Conservation (phyloP, 35 echinoderm and acorn worm species). For the Apostichopus japonicus region DNA sequence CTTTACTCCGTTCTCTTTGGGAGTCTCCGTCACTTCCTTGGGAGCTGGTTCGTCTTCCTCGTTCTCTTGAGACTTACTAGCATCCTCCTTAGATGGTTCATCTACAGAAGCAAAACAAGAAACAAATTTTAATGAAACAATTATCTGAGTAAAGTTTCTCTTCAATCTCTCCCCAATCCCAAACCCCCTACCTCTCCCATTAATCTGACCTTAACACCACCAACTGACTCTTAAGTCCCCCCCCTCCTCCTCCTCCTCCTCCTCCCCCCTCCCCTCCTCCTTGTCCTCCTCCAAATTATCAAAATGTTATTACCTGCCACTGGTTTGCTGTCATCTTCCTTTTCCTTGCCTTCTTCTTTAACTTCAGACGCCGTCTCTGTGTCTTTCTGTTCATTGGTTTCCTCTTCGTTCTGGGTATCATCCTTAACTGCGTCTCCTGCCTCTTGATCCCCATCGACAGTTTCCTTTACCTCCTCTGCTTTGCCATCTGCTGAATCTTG, state of each 20-base stretch:
- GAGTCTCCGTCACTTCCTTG: background rate
- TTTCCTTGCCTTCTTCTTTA: slow-evolving; percentile 56
- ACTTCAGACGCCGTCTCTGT: background rate
- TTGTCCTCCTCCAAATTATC: background rate
- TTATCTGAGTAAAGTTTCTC: no score
- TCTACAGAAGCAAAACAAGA: background rate
- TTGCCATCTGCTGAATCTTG: slow-evolving; percentile 14
- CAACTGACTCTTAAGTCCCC: no score
- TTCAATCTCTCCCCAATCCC: no score
- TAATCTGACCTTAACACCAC: no score
- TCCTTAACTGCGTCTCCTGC: background rate
- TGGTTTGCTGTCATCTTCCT: slow-evolving; percentile 55
- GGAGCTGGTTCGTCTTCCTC: background rate
- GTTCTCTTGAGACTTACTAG: background rate
- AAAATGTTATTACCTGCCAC: slow-evolving; percentile 9
- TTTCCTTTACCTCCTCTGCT: slow-evolving; percentile 28
- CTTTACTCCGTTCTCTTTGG: slow-evolving; percentile 46
- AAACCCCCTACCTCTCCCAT: no score
- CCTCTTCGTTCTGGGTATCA: slow-evolving; percentile 15
- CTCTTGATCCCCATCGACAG: slow-evolving; percentile 47
- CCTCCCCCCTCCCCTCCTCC: background rate
- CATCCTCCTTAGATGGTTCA: slow-evolving; percentile 15
- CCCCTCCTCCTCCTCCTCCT: no score
- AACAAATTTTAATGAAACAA: background rate
- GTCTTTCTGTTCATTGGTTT: slow-evolving; percentile 12